Conservation (phyloP, 1,140 invertebrate genomes). For the Zaprionus camerounensis region DNA sequence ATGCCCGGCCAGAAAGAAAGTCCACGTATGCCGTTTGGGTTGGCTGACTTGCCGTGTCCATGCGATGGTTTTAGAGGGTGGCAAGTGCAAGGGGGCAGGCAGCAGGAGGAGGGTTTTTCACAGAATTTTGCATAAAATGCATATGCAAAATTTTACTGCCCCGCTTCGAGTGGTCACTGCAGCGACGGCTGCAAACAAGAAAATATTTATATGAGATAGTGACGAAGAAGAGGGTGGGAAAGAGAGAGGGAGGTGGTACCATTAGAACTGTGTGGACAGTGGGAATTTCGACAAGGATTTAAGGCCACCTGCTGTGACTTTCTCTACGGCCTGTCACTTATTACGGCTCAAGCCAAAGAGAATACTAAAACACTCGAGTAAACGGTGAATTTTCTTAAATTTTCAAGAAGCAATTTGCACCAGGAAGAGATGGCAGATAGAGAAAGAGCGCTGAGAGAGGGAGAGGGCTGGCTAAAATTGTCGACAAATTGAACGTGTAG, state of each 20-base stretch:
- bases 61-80: neutral
- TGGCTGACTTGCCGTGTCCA: neutral
- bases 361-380: neutral
- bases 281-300: constrained; percentile 58
- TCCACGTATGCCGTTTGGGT: constrained; percentile 5
- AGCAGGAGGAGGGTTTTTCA: neutral
- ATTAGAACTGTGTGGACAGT: constrained; percentile 46
- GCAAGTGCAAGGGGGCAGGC: too few species aligned
- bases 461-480: constrained; percentile 4
- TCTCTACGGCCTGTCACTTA: constrained; percentile 20
- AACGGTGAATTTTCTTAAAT: constrained; percentile 51
- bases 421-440: neutral
- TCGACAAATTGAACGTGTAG: constrained; percentile 44
- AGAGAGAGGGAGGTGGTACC: constrained; percentile 16
- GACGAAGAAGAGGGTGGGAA: neutral
- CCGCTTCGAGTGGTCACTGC: constrained; percentile 38
- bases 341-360: constrained; percentile 10
- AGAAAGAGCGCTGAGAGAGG: neutral
- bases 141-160: constrained; percentile 66
- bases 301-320: constrained; percentile 38
- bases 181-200: constrained; percentile 40
- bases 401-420: constrained; percentile 22
- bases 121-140: constrained; percentile 55
- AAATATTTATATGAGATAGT: constrained; percentile 65
- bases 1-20: constrained; percentile 18